Evolutionary conservation across 2,888 invertebrate species (phyloP).

Genomic region (Zootermopsis nevadensis): DNA sequence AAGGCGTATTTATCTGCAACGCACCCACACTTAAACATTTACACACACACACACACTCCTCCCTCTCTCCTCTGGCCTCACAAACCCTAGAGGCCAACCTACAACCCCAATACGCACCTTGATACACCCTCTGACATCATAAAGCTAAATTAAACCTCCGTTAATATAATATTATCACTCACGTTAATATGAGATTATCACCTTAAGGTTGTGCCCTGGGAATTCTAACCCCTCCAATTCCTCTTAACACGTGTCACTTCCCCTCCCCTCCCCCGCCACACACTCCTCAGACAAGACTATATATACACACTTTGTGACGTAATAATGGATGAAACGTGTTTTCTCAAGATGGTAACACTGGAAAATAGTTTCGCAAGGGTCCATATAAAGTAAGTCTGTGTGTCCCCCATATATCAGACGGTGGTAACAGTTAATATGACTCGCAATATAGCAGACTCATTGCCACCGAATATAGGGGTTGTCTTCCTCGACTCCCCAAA

Average conservation of each 20-base stretch:
- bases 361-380: slow-evolving; percentile 1
- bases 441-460: slow-evolving; percentile 6
- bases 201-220: slow-evolving; percentile 43
- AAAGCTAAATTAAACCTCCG: slow-evolving; percentile 47
- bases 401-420: background rate
- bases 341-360: slow-evolving; percentile 14
- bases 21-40: too few relatives aligned
- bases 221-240: slow-evolving; percentile 15
- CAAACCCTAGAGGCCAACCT: slow-evolving; percentile 5
- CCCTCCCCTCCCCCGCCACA: background rate
- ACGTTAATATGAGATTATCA: slow-evolving; percentile 49
- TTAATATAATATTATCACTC: slow-evolving; percentile 48
- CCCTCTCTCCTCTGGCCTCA: background rate
- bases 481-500: background rate
- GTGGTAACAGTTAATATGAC: background rate
- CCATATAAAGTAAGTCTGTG: background rate
- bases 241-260: background rate
- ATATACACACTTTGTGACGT: background rate
- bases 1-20: background rate
- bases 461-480: background rate
- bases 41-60: background rate
- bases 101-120: slow-evolving; percentile 21
- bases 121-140: slow-evolving; percentile 27
- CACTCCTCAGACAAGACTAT: background rate
- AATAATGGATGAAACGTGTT: slow-evolving; percentile 36